A percentile compares a stretch with the other conserved stretches of the same genome.
Conservation (phyloP, 1,140 invertebrate species). For the Trachymyrmex septentrionalis region DNA sequence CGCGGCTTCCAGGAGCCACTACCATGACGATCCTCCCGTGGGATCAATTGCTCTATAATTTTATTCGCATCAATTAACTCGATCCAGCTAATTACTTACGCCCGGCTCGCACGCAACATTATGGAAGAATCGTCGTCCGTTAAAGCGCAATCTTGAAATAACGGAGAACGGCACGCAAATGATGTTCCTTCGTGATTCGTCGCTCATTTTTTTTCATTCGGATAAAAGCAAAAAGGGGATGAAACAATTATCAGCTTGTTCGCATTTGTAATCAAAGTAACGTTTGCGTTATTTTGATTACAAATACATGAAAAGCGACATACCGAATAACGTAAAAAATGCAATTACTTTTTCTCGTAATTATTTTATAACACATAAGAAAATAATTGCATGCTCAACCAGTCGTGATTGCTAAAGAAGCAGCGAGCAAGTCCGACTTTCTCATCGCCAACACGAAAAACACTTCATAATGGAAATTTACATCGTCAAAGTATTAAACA, state of each 20-base stretch:
- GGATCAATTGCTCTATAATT: slow-evolving; percentile 53
- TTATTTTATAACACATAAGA: slow-evolving; percentile 36
- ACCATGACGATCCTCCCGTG: slow-evolving; percentile 8
- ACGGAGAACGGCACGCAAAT: slow-evolving; percentile 9
- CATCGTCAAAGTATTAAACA: slow-evolving; percentile 46
- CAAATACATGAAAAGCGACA: slow-evolving; percentile 65
- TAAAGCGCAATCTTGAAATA: slow-evolving; percentile 30
- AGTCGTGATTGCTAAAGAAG: not conserved
- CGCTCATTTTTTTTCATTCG: slow-evolving; percentile 41
- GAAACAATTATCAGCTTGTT: not conserved
- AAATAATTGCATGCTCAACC: slow-evolving; percentile 62
- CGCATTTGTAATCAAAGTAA: slow-evolving; percentile 76
- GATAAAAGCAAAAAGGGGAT: not conserved
- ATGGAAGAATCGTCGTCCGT: not conserved
- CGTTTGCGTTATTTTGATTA: too few relatives aligned
- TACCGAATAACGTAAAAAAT: not conserved
- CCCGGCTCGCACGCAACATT: slow-evolving; percentile 11
- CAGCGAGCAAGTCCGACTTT: not conserved
- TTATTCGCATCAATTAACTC: slow-evolving; percentile 55
- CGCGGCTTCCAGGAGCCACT: slow-evolving; percentile 45
- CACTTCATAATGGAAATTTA: slow-evolving; percentile 20
- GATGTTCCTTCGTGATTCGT: not conserved
- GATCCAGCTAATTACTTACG: slow-evolving; percentile 43
- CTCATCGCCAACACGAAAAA: not conserved
- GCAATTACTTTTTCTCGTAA: not conserved